phyloP scores from a whole-genome alignment of 2,888 invertebrate species.

The Limnephilus lunatus region DNA sequence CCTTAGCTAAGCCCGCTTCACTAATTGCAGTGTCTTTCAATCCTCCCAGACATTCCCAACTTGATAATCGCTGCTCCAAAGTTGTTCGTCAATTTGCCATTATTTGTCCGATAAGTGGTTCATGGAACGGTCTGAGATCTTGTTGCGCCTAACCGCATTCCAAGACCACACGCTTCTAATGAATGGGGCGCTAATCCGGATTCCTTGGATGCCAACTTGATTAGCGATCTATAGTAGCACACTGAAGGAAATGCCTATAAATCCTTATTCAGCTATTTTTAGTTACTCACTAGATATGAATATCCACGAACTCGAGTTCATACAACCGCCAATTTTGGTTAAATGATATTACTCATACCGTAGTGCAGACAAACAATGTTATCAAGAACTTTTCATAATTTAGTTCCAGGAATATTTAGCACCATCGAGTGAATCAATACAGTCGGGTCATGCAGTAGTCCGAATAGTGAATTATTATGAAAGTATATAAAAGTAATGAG shows the following conservation, averaged over 20 bases:
- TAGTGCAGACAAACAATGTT: background rate
- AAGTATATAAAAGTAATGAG: background rate
- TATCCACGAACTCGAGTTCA: background rate
- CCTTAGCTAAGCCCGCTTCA: background rate
- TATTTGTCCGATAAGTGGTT: background rate
- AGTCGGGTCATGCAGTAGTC: background rate
- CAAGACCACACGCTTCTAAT: background rate
- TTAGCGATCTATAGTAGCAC: background rate
- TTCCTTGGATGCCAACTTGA: background rate
- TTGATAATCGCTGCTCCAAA: no score
- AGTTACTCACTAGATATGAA: background rate
- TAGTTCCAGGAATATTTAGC: no score
- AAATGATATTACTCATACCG: background rate
- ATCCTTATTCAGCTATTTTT: background rate
- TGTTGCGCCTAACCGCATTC: background rate
- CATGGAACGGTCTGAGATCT: conserved; percentile 2
- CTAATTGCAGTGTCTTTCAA: background rate
- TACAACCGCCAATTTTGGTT: background rate
- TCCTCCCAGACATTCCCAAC: background rate
- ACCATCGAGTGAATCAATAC: background rate
- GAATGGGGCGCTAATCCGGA: conserved; percentile 2
- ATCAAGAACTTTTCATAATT: background rate
- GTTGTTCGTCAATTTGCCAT: background rate
- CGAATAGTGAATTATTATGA: background rate
- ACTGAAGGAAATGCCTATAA: background rate